Conservation (phyloP, 2,113 vertebrate genomes). For the Parus major region DNA sequence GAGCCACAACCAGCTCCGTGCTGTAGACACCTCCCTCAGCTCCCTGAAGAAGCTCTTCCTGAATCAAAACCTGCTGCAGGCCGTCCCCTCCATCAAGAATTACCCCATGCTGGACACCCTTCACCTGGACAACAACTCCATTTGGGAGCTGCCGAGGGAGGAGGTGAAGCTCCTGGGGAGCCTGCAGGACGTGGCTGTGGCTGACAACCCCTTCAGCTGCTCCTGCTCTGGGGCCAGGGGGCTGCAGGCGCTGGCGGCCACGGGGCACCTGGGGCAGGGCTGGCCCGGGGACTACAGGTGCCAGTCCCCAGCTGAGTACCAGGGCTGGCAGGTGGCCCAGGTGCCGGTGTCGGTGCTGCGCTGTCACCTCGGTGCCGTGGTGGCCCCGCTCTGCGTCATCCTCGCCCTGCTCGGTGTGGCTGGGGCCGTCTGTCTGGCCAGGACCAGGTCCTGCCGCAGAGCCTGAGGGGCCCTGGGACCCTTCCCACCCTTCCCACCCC, state of each 20-base stretch:
- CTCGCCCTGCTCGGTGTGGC: neutral
- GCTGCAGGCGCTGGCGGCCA: neutral
- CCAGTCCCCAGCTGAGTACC: neutral
- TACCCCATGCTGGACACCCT: constrained; percentile 54
- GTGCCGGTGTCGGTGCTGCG: neutral
- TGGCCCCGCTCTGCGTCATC: neutral
- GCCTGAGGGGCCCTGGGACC: neutral
- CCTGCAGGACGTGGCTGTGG: neutral
- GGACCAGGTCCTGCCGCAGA: neutral
- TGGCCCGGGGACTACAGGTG: constrained; percentile 63
- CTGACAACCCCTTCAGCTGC: constrained; percentile 53
- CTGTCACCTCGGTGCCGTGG: neutral
- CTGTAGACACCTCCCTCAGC: constrained; percentile 19
- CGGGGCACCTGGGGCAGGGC: neutral
- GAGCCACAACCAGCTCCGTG: constrained; percentile 57
- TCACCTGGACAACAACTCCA: constrained; percentile 64
- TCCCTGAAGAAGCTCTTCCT: constrained; percentile 55
- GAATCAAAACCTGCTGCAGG: constrained; percentile 60
- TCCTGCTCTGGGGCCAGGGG: neutral
- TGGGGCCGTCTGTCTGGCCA: neutral
- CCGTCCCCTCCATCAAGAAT: constrained; percentile 6
- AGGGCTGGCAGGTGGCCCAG: neutral
- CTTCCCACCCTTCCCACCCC: rapidly evolving
- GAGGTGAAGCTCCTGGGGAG: neutral
- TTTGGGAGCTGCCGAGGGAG: neutral